Evolutionary conservation across 1,140 invertebrate genomes (phyloP), one percentile per base, ranked within the genome.

Genomic region (Parapsyche elsis): DNA sequence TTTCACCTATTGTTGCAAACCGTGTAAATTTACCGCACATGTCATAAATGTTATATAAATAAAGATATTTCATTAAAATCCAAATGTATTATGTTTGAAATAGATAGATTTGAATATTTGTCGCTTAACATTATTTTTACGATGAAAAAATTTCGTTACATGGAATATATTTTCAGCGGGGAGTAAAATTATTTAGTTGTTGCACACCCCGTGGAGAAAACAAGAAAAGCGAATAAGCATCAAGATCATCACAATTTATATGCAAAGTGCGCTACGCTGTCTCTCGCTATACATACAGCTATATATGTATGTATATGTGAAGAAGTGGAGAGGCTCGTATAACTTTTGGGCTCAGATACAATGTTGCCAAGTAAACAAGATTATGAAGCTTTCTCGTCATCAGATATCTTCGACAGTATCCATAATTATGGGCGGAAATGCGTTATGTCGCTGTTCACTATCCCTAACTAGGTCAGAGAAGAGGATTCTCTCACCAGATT

Each of bases 211-310:
- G 59, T 46, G 75, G 75, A 53, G 73, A 75, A 75, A 75, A 75
- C 49, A 75, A 75, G 73, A 75, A 75, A 75, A 26, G 57, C 46
- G 57, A 53, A 77, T 67, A 64, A 77, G 75, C 61, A 77, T 64
- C 75, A 77, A 64, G 57, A 77, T 77, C 75, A 77, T 77, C 75
- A 77, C 75, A 77, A 77, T 77, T 77, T 77, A 77, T 77, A 77
- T 77, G 75, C 75, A 77, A 77, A 77, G 75, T 77, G 75, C 38
- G 57, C 75, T n/a, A 24, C 23, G 53, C 59, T 14, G 71, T 21
- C 71, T 64, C 57, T 57, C 53, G 23, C 38, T 14, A 12, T 67
- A 67, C 64, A 30, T 24, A 53, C 10, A 12, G 26, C 23, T 67
- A 67, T 67, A 67, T 12, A 67, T 5, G 14, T 10, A 9, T 16